Conservation (phyloP, 1,140 invertebrate species). For the Muscidifurax raptorellus region DNA sequence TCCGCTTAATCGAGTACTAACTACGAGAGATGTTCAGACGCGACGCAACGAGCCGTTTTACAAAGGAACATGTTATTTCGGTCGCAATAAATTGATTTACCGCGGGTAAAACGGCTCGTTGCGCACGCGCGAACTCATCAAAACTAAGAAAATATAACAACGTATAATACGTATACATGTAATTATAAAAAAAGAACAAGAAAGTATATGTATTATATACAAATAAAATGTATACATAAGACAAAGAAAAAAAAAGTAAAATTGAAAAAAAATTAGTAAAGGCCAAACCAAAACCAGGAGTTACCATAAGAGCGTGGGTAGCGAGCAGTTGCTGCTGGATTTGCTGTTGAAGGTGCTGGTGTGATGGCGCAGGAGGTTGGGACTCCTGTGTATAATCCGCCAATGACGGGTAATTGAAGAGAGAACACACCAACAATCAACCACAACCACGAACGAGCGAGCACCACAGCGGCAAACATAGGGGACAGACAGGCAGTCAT, state of each 20-base stretch:
- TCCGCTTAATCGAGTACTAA: slow-evolving; percentile 46
- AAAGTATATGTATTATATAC: too few species aligned
- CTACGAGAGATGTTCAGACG: slow-evolving; percentile 27
- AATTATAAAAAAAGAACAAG: slow-evolving; percentile 16
- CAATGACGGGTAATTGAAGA: slow-evolving; percentile 72
- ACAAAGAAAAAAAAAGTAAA: slow-evolving; percentile 49
- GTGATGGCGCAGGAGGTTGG: slow-evolving; percentile 74
- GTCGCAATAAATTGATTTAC: background rate
- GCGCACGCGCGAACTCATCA: background rate
- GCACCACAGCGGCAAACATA: slow-evolving; percentile 75
- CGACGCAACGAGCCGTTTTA: background rate
- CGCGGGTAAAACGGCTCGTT: background rate
- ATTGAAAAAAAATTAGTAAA: slow-evolving; percentile 72
- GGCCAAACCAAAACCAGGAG: slow-evolving; percentile 76
- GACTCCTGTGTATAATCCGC: slow-evolving; percentile 73
- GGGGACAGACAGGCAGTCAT: slow-evolving; percentile 76
- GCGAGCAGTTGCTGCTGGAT: slow-evolving; percentile 77
- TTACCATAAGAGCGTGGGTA: slow-evolving; percentile 77
- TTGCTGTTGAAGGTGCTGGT: slow-evolving; percentile 77
- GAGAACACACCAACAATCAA: slow-evolving; percentile 77
- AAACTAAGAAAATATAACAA: slow-evolving; percentile 28
- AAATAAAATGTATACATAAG: slow-evolving; percentile 7
- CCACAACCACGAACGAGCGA: slow-evolving; percentile 74
- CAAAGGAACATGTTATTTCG: background rate
- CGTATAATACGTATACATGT: slow-evolving; percentile 26